Percentiles rank a stretch among this genome's conserved stretches.
These are phyloP conservation scores for Tortricodes alternella DNA, from an alignment of 2,888 invertebrate genomes.

Conservation along the genomic window DNA sequence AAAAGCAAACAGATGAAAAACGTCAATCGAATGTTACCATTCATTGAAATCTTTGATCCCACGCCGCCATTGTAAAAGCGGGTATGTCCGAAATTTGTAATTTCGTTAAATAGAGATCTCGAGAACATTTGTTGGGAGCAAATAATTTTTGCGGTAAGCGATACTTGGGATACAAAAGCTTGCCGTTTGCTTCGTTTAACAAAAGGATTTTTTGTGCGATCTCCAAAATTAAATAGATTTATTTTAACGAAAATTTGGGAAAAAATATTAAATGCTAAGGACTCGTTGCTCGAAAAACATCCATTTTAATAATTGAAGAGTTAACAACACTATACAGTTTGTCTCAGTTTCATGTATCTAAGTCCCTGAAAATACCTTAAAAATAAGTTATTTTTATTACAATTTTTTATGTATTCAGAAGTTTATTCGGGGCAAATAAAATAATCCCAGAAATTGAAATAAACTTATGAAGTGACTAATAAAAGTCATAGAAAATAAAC, in stretches of 20 bases:
- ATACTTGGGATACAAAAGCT: constrained; percentile 70
- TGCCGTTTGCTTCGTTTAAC: constrained; percentile 54
- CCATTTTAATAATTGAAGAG: too few relatives aligned
- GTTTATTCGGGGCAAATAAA: too few relatives aligned
- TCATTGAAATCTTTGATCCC: constrained; percentile 25
- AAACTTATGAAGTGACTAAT: constrained; percentile 3
- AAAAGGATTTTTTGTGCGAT: constrained; percentile 34
- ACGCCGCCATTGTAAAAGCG: constrained; percentile 45
- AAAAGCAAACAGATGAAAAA: constrained; percentile 28
- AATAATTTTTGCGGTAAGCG: constrained; percentile 81
- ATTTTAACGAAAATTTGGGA: neutral
- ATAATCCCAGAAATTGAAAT: constrained; percentile 1
- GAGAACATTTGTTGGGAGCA: constrained; percentile 59
- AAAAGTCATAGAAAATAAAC: constrained; percentile 17
- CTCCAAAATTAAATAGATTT: constrained; percentile 7
- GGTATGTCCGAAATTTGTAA: constrained; percentile 63
- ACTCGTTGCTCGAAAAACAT: too few relatives aligned
- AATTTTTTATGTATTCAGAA: too few relatives aligned
- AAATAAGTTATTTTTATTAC: too few relatives aligned
- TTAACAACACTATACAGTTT: too few relatives aligned
- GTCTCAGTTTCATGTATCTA: too few relatives aligned
- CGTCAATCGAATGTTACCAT: constrained; percentile 27
- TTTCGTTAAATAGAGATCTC: constrained; percentile 78
- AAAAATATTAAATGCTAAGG: neutral
- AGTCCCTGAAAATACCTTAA: too few relatives aligned